Evolutionary conservation across 2,113 vertebrate genomes (phyloP), one percentile per base, ranked within the genome.

Genomic region (Anguilla rostrata): DNA sequence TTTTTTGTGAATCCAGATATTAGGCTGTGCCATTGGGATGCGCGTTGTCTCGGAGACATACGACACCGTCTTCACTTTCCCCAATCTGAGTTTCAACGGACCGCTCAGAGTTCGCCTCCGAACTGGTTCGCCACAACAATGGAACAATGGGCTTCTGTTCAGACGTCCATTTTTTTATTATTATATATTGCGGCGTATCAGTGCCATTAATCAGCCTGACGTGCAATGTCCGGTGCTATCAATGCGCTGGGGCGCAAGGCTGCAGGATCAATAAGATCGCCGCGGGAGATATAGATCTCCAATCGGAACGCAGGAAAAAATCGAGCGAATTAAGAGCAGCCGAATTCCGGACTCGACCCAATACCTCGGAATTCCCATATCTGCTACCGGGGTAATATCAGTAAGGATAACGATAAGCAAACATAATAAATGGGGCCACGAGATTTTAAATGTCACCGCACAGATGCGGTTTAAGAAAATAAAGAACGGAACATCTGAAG

Each of bases 121-220:
- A 75, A 75, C 71, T 75, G n/a, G 71, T 34, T 75, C 12, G 71
- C 71, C 16, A 6, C 71, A 34, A 75, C 71, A 75, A 29, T 75
- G n/a, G 71, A 75, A 75, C n/a, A 75, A 34, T 75, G n/a, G 34
- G n/a, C 71, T 34, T n/a, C n/a, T n/a, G 71, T 75, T 9, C 71
- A 75, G 71, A 75, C 12, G 71, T 6, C 34, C 71, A 12, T n/a
- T 75, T n/a, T 75, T 66, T 75, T 75, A 75, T n/a, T 75, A 26
- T 75, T 75, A 75, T 75, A 75, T 14, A 56, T 53, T 86, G 22
- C 79, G 66, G 16, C 60, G 26, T 85, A 86, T 79, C 56, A 82
- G 80, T 78, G 87, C 60, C 85, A 86, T 89, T 85, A 88, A 89
- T 88, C 89, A 86, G 49, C 29, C 34, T 75, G 71, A 75, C n/a